A percentile compares a stretch with the other conserved stretches of the same genome.
Evolutionary conservation across 2,888 invertebrate genomes (phyloP).

Genomic region (Hirudinaria manillensis): DNA sequence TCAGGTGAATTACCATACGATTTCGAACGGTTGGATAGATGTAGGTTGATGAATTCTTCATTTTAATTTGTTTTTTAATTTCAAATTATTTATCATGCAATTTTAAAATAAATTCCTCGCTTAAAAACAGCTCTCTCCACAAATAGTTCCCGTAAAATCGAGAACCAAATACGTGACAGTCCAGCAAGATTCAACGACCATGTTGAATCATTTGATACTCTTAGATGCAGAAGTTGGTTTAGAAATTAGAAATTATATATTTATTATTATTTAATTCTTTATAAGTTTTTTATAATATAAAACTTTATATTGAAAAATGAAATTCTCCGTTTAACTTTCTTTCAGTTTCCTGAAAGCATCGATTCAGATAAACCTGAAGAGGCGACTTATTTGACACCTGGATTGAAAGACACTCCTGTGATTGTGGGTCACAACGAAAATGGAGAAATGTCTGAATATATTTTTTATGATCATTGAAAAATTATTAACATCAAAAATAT

Average conservation of each 20-base stretch:
- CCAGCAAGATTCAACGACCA: slow-evolving; percentile 47
- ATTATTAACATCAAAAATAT: neutral
- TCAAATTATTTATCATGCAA: neutral
- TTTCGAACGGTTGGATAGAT: slow-evolving; percentile 24
- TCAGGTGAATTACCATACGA: slow-evolving; percentile 22
- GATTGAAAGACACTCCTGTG: slow-evolving; percentile 48
- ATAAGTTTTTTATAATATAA: too few species aligned
- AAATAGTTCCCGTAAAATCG: slow-evolving; percentile 32
- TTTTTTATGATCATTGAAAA: slow-evolving; percentile 62
- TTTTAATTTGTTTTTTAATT: neutral
- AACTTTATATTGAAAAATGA: too few species aligned
- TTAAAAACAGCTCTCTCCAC: slow-evolving; percentile 13
- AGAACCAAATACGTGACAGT: slow-evolving; percentile 47
- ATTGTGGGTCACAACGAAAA: slow-evolving; percentile 49
- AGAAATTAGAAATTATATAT: neutral
- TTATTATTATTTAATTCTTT: neutral
- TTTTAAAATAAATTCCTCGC: neutral
- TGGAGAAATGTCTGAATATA: slow-evolving; percentile 29
- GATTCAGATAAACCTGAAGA: neutral
- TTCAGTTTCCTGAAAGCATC: too few species aligned
- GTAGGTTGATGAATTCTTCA: slow-evolving; percentile 1
- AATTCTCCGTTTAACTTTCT: too few species aligned
- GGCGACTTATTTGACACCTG: slow-evolving; percentile 31
- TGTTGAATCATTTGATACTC: slow-evolving; percentile 53
- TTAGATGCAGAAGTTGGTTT: slow-evolving; percentile 37